Evolutionary conservation across 2,797 vertebrate species (phyloP), one percentile per base, ranked within the genome.

Genomic region (Melanogrammus aeglefinus): DNA sequence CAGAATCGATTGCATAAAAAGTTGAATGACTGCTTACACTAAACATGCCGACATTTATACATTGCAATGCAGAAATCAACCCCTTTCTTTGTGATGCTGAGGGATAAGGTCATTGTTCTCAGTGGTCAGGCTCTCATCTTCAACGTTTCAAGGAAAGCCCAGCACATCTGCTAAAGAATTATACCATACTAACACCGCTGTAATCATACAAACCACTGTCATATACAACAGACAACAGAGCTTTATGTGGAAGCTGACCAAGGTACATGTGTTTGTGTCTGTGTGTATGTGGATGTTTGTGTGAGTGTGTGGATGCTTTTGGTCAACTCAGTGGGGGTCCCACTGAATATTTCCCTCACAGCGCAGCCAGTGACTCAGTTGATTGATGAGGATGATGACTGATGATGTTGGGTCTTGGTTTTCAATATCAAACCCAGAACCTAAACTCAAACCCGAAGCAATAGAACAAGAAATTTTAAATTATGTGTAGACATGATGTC

Each of bases 31-130:
- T 4, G 47, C 16, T 51, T 21, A 51, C 14, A 51, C 16, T 10
- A 51, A 51, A 51, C 44, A 51, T 51, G 13, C 44, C 16, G 44
- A 51, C 16, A 27, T 69, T 69, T 21, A 66, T 27, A 69, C n/a
- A n/a, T 29, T 70, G n/a, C n/a, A 29, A 70, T 70, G 24, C n/a
- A 70, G 66, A 21, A 51, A 13, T 31, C 7, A 13, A 72, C 14
- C 18, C 71, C 31, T 72, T 72, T 31, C 70, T 16, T 44, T 51
- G 47, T 21, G 47, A 21, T 5, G 16, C 14, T 18, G 47, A 51
- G 84, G 73, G 85, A 88, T 92, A 89, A 93, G 85, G 83, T 94
- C 91, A 94, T 92, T 78, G 94, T 92, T 79, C 82, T 77, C 75
- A 35, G 86, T 83, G 81, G 83, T 88, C 83, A 76, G 82, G 86